Conservation (phyloP, 2,113 vertebrate genomes). For the Melanerpes formicivorus region DNA sequence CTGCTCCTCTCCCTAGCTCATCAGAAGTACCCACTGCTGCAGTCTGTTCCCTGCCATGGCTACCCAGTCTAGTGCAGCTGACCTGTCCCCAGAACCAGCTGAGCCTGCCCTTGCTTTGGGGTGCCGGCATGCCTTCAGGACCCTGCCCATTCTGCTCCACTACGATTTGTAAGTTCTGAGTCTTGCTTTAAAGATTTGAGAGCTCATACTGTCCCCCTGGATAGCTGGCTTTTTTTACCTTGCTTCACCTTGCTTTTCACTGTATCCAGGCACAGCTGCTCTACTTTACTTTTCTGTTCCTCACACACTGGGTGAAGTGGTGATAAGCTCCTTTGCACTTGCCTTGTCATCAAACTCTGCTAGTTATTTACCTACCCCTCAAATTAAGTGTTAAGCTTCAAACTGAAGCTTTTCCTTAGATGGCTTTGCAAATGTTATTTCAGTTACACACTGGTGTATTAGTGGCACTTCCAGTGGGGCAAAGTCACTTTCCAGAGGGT, state of each 20-base stretch:
- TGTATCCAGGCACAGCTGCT: neutral
- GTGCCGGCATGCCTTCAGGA: neutral
- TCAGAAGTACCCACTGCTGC: neutral
- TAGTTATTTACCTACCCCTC: neutral
- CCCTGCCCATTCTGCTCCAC: neutral
- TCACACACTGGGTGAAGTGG: neutral
- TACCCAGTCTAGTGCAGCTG: neutral
- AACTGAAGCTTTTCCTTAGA: neutral
- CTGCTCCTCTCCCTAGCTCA: rapidly evolving
- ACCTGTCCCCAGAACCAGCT: neutral
- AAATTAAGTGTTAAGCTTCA: neutral
- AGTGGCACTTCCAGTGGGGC: neutral
- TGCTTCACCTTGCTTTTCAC: neutral
- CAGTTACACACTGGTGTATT: neutral
- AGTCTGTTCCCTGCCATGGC: neutral
- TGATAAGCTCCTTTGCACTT: neutral
- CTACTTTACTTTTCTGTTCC: neutral
- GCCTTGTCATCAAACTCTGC: neutral
- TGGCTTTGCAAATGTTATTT: neutral
- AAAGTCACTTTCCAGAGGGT: neutral
- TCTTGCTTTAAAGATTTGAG: neutral
- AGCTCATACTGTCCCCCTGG: rapidly evolving
- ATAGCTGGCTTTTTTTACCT: neutral
- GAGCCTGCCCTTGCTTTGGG: neutral
- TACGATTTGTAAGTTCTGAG: neutral